Evolutionary conservation across 2,888 invertebrate genomes (phyloP), one percentile per base, ranked within the genome.

Genomic region (Ceraclea dissimilis): DNA sequence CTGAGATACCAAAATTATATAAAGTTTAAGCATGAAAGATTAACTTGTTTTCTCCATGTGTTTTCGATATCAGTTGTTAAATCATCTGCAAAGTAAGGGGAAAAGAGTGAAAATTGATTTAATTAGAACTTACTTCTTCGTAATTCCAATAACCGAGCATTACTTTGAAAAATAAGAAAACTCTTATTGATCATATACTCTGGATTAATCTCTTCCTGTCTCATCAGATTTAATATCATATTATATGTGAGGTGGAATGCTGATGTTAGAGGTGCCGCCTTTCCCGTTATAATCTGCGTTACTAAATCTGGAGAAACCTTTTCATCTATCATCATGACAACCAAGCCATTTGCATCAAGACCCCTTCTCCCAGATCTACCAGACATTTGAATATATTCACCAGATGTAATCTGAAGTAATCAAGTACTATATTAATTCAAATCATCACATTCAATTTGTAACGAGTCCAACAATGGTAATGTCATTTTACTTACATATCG

Each of bases 321-420:
- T 73, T 98, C 94, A 70, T 99, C 97, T 16, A 99, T 88, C 96
- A 99, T 99, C 48, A 98, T 79, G 64, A 99, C 98, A 8, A 99
- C 98, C 57, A 98, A 95, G 62, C 91, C 93, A 71, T 93, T 92
- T 70, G 96, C 95, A 71, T 99, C 99, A 48, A 97, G 76, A 56
- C 99, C 98, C 70, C 99, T 84, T 56, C 99, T 84, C 2, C 99
- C 99, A 0, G 99, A 99, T 62, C 99, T 83, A 0, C 99, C 99
- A 11, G 97, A 94, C 99, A 99, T 99, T 74, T 99, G 99, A 63
- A 99, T 98, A 69, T 99, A 99, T 74, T 99, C 99, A 5, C 99
- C 99, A 1, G 97, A 97, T 0, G 94, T 88, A 58, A 94, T 80
- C 82, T 85, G 65, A 10, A 69, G 65, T 49, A 1, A n/a, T 4